These are phyloP conservation scores for Manis javanica DNA, from an alignment of 2,797 vertebrate genomes.

Conservation along the genomic window DNA sequence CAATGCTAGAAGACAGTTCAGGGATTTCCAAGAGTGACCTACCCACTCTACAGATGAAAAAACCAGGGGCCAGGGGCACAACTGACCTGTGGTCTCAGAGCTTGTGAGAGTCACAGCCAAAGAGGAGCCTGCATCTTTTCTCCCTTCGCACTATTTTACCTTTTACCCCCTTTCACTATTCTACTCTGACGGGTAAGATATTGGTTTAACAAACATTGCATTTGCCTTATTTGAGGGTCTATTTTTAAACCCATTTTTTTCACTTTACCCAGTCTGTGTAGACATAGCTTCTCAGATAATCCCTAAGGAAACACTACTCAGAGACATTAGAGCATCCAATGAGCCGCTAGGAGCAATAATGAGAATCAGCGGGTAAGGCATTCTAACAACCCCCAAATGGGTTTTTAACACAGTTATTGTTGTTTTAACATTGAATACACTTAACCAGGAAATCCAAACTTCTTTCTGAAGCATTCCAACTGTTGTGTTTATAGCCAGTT, in stretches of 20 bases:
- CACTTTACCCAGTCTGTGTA: constrained; percentile 23
- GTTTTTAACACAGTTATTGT: constrained; percentile 83
- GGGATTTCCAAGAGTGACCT: neutral
- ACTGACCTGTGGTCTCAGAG: neutral
- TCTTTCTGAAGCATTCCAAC: constrained; percentile 80
- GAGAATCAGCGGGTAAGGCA: constrained; percentile 76
- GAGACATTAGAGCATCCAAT: constrained; percentile 53
- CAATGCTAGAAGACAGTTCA: neutral
- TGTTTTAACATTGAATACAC: constrained; percentile 84
- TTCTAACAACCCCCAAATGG: constrained; percentile 81
- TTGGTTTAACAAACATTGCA: neutral
- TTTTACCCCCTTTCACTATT: neutral
- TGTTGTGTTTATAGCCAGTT: constrained; percentile 82
- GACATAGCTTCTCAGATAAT: constrained; percentile 35
- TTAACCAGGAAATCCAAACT: constrained; percentile 82
- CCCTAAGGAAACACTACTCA: constrained; percentile 46
- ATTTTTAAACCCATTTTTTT: constrained; percentile 37
- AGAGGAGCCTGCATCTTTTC: neutral
- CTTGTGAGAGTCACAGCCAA: neutral
- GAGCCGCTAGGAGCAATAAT: constrained; percentile 68
- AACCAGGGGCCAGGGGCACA: neutral
- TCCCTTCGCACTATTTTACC: too few relatives aligned
- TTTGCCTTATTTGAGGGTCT: neutral
- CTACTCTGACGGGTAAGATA: neutral
- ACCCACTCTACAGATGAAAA: neutral